Conservation (phyloP, 2,888 invertebrate genomes). For the Pomacea canaliculata region DNA sequence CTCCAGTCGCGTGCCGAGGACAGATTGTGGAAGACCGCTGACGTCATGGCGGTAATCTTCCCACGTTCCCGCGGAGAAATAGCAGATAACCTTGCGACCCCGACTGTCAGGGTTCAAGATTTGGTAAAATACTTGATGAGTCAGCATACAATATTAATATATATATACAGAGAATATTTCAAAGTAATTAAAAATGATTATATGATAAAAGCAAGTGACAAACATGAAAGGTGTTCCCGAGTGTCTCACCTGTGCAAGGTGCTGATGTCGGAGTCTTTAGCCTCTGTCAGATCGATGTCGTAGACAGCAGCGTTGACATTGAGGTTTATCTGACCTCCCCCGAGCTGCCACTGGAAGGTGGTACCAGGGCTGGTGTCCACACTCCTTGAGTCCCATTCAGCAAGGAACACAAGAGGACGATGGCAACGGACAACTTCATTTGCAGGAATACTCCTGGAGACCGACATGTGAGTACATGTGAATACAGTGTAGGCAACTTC, state of each 20-base stretch:
- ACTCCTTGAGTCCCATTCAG: no score
- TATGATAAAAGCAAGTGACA: no score
- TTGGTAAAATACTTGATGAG: neutral
- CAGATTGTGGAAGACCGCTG: slow-evolving; percentile 34
- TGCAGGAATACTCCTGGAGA: no score
- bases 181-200: neutral
- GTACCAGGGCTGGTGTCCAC: slow-evolving; percentile 31
- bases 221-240: no score
- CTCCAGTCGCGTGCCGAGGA: slow-evolving; percentile 40
- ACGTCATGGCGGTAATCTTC: slow-evolving; percentile 42
- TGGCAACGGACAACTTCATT: no score
- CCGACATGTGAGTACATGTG: no score
- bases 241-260: slow-evolving; percentile 34
- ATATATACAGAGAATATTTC: neutral
- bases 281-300: slow-evolving; percentile 45
- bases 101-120: slow-evolving; percentile 31
- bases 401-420: no score
- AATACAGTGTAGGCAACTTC: no score
- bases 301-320: slow-evolving; percentile 38
- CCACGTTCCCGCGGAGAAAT: slow-evolving; percentile 48
- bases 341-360: slow-evolving; percentile 44
- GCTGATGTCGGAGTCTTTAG: slow-evolving; percentile 29
- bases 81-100: slow-evolving; percentile 45
- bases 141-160: neutral
- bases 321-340: slow-evolving; percentile 30